Evolutionary conservation across 2,797 vertebrate genomes (phyloP), one percentile per base, ranked within the genome.

Genomic region (Enteromius paludinosus): DNA sequence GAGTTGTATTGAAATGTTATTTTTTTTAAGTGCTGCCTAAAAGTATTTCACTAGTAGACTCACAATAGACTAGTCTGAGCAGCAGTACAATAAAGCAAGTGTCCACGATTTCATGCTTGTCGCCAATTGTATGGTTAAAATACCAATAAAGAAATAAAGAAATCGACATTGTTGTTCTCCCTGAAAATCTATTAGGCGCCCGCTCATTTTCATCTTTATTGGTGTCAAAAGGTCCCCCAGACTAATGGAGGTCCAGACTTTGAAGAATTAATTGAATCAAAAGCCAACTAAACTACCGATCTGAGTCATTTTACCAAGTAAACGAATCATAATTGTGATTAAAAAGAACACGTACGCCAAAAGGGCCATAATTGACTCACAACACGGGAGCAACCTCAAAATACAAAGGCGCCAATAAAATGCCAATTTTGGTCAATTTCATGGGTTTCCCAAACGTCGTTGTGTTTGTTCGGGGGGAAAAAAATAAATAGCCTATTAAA

Each of bases 251-350:
- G 70, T 74, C 56, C 70, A 73, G 56, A 52, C 45, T 41, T 80
- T 28, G 20, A 73, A 54, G n/a, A 73, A 73, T 81, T 41, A 41
- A 65, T 73, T 73, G 2, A 81, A 81, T 81, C n/a, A 65, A 81
- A 81, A 38, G 28, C 70, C 41, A 64, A 4, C 41, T 72, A 35
- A 33, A 38, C 28, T 47, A 59, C 38, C n/a, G 9, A 70, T 59
- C 25, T 0, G 12, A 71, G 38, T 33, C 54, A 81, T 49, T 38
- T n/a, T 72, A 18, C 18, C 7, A 71, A 62, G 62, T n/a, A 72
- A 80, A 62, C 33, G 12, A 47, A 49, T 56, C 20, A 11, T 38
- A 30, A 30, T 45, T 45, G 12, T 70, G 66, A 79, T 62, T 62
- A 72, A 70, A 56, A 61, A 4, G 4, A 9, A 28, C 49, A 20